Conservation (phyloP, 2,888 invertebrate species). For the Lamproptera curius region DNA sequence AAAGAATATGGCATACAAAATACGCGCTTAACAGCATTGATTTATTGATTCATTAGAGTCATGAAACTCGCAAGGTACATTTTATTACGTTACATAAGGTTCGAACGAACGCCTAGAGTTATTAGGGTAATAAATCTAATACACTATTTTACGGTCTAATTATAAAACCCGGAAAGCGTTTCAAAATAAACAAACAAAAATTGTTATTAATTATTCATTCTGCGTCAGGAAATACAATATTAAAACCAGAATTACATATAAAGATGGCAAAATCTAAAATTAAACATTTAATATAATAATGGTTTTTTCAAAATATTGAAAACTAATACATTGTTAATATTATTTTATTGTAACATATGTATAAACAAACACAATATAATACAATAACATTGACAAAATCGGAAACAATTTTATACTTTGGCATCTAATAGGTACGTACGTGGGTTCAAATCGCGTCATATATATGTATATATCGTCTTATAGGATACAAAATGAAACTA, state of each 20-base stretch:
- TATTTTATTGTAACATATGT: too few species aligned
- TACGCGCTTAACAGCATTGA: not conserved
- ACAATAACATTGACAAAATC: constrained; percentile 7
- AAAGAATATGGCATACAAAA: too few species aligned
- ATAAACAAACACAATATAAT: constrained; percentile 8
- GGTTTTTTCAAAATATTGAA: too few species aligned
- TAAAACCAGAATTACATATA: too few species aligned
- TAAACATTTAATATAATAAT: too few species aligned
- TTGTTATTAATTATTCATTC: too few species aligned
- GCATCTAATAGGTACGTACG: constrained; percentile 7
- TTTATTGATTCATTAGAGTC: constrained; percentile 13
- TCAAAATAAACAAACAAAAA: too few species aligned
- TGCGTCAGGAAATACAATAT: too few species aligned
- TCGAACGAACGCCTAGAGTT: constrained; percentile 2
- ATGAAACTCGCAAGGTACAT: constrained; percentile 5
- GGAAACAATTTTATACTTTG: constrained; percentile 7
- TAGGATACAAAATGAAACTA: constrained; percentile 11
- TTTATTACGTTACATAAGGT: constrained; percentile 7
- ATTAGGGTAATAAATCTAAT: constrained; percentile 8
- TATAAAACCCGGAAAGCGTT: not conserved
- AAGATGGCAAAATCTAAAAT: too few species aligned
- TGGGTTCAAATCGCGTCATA: too few species aligned
- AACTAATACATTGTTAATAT: too few species aligned
- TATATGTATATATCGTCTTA: too few species aligned
- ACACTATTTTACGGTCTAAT: constrained; percentile 8